Evolutionary conservation across 2,113 vertebrate species (phyloP), one percentile per base, ranked within the genome.

Genomic region (Apteryx owenii): DNA sequence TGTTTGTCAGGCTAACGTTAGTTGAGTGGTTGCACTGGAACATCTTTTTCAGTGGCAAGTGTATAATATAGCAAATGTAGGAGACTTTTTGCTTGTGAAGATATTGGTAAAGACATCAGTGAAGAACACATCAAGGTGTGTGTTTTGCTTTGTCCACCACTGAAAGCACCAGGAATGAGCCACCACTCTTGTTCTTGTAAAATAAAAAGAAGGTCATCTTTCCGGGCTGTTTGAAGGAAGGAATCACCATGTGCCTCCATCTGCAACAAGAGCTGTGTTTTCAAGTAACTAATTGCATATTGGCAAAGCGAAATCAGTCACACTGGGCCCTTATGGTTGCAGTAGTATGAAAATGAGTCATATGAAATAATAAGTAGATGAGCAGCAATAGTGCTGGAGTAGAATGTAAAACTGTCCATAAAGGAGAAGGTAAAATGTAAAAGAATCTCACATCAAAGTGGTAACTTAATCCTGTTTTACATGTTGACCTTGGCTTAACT

Each of bases 361-460:
- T 93, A 31, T 89, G 36, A 89, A 93, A 71, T 95, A 97, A 87
- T 90, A 58, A 95, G 84, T 70, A 73, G 87, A 94, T 90, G 93
- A 93, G 90, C 50, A 95, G 85, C 96, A 94, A n/a, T 78, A 6
- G 64, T 88, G 14, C 82, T 64, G 82, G 75, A 54, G 36, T 85
- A 91, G 94, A 96, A 97, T 82, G 90, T 33, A 66, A 64, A 93
- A 78, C 75, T 91, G 28, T 95, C 82, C 11, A 2, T 95, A 64
- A 91, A 91, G 89, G 92, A 89, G 40, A 46, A 95, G 95, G 89
- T 95, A 95, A 88, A 97, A 91, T 17, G n/a, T 85, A 83, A 66
- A 90, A 82, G 92, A 71, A 89, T 83, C 91, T 97, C 38, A 38
- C 85, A 95, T 97, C 96, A 95, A 97, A 97, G 97, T 64, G 69